Evolutionary conservation across 2,888 invertebrate genomes (phyloP).

Genomic region (Thera britannica): DNA sequence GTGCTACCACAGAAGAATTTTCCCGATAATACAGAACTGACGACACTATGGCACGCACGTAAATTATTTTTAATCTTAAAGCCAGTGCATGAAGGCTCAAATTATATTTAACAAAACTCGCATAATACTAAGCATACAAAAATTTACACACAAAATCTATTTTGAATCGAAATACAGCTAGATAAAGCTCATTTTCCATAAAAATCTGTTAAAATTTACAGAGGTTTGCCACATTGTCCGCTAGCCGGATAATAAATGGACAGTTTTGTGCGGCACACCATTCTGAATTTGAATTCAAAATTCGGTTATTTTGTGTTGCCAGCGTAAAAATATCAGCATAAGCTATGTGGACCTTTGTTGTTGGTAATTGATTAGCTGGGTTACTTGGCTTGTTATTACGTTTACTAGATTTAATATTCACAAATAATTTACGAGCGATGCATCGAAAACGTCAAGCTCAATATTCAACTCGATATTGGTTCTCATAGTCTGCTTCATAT

Average conservation of each 20-base stretch:
- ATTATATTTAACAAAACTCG: neutral
- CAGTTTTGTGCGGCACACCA: conserved; percentile 42
- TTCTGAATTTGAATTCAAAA: conserved; percentile 51
- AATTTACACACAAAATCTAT: neutral
- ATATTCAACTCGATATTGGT: too few relatives aligned
- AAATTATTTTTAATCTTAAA: conserved; percentile 9
- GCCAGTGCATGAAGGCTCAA: neutral
- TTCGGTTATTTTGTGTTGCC: conserved; percentile 29
- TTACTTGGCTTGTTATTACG: conserved; percentile 5
- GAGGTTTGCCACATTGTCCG: conserved; percentile 39
- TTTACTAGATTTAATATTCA: neutral
- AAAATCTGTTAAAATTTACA: conserved; percentile 19
- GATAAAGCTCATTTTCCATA: conserved; percentile 11
- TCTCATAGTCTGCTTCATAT: too few relatives aligned
- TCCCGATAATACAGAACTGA: neutral
- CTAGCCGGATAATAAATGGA: conserved; percentile 53
- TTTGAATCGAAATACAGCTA: conserved; percentile 6
- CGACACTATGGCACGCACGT: neutral
- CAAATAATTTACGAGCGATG: too few relatives aligned
- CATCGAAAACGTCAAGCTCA: too few relatives aligned
- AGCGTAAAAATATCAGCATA: conserved; percentile 28
- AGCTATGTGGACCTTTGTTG: conserved; percentile 25
- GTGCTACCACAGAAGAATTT: conserved; percentile 20
- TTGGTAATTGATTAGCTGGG: conserved; percentile 21
- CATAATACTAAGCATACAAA: neutral